Percentiles rank a stretch among this genome's conserved stretches.
These are phyloP conservation scores for Digitonthophagus gazella DNA, from an alignment of 2,888 invertebrate genomes.

Conservation along the genomic window DNA sequence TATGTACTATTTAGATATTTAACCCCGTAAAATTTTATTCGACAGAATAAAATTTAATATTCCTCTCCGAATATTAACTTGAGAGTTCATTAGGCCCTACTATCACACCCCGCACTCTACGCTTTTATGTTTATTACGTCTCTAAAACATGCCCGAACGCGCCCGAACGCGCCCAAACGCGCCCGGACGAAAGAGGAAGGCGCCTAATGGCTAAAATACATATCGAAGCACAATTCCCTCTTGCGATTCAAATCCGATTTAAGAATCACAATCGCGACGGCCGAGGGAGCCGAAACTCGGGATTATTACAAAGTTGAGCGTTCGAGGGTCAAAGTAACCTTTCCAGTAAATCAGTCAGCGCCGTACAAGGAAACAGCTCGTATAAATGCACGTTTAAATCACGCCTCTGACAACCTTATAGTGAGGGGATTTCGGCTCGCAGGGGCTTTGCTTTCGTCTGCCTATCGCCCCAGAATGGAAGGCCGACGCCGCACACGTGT, in stretches of 20 bases:
- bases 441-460: conserved; percentile 36
- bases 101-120: not conserved
- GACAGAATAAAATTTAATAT: conserved; percentile 22
- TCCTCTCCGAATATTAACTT: conserved; percentile 2
- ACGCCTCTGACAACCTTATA: conserved; percentile 48
- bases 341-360: conserved; percentile 47
- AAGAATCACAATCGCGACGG: conserved; percentile 15
- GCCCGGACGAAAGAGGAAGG: not conserved
- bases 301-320: conserved; percentile 41
- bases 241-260: conserved; percentile 8
- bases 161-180: not conserved
- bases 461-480: conserved; percentile 37
- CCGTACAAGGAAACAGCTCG: conserved; percentile 43
- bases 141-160: not conserved
- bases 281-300: conserved; percentile 39
- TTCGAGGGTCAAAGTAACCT: conserved; percentile 46
- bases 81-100: not conserved
- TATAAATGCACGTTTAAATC: conserved; percentile 51
- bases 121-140: not conserved
- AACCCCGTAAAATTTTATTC: conserved; percentile 23
- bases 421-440: conserved; percentile 46
- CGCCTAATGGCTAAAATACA: conserved; percentile 10
- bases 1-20: conserved; percentile 21
- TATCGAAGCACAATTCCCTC: conserved; percentile 9
- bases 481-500: conserved; percentile 35